Evolutionary conservation across 2,888 invertebrate genomes (phyloP).

Genomic region (Tridacna crocea): DNA sequence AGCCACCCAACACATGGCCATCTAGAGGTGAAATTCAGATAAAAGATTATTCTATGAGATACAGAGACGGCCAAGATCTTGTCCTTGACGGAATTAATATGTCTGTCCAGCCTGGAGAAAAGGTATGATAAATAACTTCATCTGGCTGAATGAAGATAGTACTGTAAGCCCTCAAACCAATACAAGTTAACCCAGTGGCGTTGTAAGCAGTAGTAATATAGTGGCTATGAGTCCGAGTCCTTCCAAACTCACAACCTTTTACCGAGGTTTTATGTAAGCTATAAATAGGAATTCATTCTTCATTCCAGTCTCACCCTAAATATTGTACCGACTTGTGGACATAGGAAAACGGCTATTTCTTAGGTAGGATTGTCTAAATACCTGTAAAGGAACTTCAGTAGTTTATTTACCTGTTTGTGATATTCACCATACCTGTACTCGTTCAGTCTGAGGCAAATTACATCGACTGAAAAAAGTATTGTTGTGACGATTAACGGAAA

Average conservation of each 20-base stretch:
- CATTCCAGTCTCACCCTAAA: too few relatives aligned
- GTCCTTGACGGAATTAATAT: constrained; percentile 46
- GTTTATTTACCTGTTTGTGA: too few relatives aligned
- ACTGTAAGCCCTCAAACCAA: not conserved
- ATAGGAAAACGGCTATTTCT: too few relatives aligned
- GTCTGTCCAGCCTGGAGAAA: constrained; percentile 44
- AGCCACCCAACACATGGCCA: constrained; percentile 39
- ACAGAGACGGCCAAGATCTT: constrained; percentile 42
- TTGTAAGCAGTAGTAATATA: not conserved
- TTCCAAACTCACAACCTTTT: not conserved
- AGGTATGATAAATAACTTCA: constrained; percentile 27
- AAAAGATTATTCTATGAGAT: constrained; percentile 36
- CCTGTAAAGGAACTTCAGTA: too few relatives aligned
- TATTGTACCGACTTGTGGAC: too few relatives aligned
- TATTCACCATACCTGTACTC: too few relatives aligned
- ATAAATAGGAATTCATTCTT: too few relatives aligned
- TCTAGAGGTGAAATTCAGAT: constrained; percentile 29
- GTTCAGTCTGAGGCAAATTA: too few relatives aligned
- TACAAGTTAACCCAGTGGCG: not conserved
- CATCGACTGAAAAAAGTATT: too few relatives aligned
- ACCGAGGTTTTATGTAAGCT: too few relatives aligned
- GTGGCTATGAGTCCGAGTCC: not conserved
- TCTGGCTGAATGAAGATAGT: not conserved
- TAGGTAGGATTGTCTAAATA: too few relatives aligned
- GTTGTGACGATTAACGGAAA: too few relatives aligned